These are phyloP conservation scores for Drosophila borborema DNA, from an alignment of 2,888 invertebrate species.

Conservation along the genomic window DNA sequence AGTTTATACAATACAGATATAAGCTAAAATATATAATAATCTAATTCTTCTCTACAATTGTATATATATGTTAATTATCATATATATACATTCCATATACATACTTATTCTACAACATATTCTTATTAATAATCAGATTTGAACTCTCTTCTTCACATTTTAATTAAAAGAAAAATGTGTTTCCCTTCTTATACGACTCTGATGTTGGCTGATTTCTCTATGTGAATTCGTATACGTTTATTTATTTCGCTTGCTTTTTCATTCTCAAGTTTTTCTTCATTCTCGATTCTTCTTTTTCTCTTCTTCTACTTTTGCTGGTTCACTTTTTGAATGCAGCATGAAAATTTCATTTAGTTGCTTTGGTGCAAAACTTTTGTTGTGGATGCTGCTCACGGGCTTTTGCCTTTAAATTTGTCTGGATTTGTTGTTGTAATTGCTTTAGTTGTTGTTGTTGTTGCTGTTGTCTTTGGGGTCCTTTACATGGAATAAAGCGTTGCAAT, in stretches of 20 bases:
- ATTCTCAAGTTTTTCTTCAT: constrained; percentile 39
- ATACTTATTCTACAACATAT: too few species aligned
- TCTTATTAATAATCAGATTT: neutral
- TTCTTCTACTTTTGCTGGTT: constrained; percentile 1
- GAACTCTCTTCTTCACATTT: neutral
- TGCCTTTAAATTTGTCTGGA: constrained; percentile 75
- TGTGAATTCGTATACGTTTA: constrained; percentile 17
- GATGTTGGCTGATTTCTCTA: constrained; percentile 7
- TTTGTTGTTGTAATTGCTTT: constrained; percentile 57
- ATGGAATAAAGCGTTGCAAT: constrained; percentile 71
- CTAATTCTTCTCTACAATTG: too few species aligned
- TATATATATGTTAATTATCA: too few species aligned
- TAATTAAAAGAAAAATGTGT: neutral
- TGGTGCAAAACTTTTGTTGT: constrained; percentile 55
- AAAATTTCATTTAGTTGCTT: constrained; percentile 80
- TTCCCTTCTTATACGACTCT: neutral
- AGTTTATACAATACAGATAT: too few species aligned
- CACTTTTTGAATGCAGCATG: constrained; percentile 55
- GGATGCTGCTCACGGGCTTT: constrained; percentile 51
- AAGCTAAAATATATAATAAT: too few species aligned
- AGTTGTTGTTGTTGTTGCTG: constrained; percentile 35
- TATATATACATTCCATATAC: too few species aligned
- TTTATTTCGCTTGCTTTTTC: constrained; percentile 29
- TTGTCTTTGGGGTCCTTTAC: constrained; percentile 47
- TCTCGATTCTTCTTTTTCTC: neutral